Conservation (phyloP, 1,140 invertebrate species). For the Cephus cinctus region DNA sequence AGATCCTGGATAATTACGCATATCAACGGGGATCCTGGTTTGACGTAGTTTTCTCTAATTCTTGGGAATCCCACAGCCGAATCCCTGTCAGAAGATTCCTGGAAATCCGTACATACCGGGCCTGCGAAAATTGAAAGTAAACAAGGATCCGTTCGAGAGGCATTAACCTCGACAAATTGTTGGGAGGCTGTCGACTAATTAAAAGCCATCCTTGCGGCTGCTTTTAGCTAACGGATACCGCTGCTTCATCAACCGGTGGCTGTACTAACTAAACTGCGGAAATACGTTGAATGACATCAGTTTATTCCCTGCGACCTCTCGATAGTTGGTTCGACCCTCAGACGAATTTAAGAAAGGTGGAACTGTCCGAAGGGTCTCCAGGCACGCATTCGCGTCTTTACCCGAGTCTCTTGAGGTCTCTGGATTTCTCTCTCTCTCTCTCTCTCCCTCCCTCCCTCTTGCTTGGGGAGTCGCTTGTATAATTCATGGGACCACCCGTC, state of each 20-base stretch:
- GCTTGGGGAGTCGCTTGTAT: slow-evolving; percentile 44
- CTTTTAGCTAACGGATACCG: slow-evolving; percentile 1
- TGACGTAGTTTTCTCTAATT: no score
- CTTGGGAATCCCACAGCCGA: slow-evolving; percentile 19
- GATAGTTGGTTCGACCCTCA: slow-evolving; percentile 5
- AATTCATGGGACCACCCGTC: slow-evolving; percentile 51
- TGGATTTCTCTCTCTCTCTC: slow-evolving; percentile 15
- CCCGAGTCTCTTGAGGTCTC: slow-evolving; percentile 6
- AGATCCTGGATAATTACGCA: no score
- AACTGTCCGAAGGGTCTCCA: slow-evolving; percentile 10
- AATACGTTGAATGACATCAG: no score
- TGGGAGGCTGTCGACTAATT: neutral
- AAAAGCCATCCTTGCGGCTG: slow-evolving; percentile 22
- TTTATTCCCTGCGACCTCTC: slow-evolving; percentile 17
- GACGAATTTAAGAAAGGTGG: slow-evolving; percentile 1
- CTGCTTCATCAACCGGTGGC: slow-evolving; percentile 14
- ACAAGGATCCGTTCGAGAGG: neutral
- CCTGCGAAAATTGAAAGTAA: no score
- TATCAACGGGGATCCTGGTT: no score
- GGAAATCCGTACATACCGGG: no score
- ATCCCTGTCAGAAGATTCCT: slow-evolving; percentile 17
- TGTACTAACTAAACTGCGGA: no score
- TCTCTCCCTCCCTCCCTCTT: slow-evolving; percentile 14
- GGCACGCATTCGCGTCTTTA: slow-evolving; percentile 29
- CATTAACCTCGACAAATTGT: neutral